Conservation (phyloP, 1,140 invertebrate species). For the Delia radicum region DNA sequence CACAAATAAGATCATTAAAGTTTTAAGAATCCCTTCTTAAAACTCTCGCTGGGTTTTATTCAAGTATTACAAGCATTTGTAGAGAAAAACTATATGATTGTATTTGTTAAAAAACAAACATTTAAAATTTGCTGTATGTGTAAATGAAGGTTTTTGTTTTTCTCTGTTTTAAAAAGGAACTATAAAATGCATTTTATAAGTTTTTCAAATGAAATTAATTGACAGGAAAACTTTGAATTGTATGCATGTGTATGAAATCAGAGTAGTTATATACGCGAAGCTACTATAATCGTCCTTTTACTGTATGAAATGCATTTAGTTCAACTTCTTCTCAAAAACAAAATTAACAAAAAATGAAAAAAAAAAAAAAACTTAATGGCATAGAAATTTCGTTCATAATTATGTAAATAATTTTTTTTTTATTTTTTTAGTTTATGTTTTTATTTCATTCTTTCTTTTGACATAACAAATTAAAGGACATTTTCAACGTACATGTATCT, state of each 20-base stretch:
- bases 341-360: background rate
- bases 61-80: no score
- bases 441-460: background rate
- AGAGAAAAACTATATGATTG: no score
- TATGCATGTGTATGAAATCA: background rate
- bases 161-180: background rate
- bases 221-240: conserved; percentile 9
- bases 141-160: no score
- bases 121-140: no score
- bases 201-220: conserved; percentile 19
- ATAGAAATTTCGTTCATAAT: no score
- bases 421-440: no score
- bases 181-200: conserved; percentile 16
- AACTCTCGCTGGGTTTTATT: no score
- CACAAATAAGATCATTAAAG: no score
- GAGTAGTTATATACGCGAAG: background rate
- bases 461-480: conserved; percentile 2
- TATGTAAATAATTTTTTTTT: no score
- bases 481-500: background rate
- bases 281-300: background rate
- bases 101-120: no score
- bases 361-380: no score
- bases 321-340: background rate
- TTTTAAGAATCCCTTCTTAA: no score
- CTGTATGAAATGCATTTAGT: background rate